Evolutionary conservation across 2,113 vertebrate species (phyloP).

Genomic region (Gopherus flavomarginatus): DNA sequence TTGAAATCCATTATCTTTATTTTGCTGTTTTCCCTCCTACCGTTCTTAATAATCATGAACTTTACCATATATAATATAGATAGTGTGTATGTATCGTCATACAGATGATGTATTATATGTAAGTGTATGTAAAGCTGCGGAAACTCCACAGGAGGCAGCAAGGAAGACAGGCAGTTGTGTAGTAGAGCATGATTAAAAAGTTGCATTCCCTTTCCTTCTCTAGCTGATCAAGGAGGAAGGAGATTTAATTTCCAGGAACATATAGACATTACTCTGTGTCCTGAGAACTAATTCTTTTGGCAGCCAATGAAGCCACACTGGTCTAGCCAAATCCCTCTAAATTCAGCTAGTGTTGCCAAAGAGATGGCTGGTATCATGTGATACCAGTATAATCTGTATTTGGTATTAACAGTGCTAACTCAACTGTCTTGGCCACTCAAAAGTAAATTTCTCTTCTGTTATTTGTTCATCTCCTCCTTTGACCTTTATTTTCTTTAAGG

Average conservation of each 20-base stretch:
- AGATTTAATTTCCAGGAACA: neutral
- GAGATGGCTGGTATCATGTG: neutral
- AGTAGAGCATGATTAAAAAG: neutral
- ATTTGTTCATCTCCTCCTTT: neutral
- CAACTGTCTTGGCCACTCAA: neutral
- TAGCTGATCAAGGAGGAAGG: neutral
- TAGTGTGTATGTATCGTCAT: too few species aligned
- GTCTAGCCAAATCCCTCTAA: neutral
- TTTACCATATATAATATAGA: too few species aligned
- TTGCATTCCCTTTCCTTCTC: neutral
- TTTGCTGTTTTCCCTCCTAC: too few species aligned
- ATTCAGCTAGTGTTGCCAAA: neutral
- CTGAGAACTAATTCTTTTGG: neutral
- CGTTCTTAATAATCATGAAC: too few species aligned
- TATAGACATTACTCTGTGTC: neutral
- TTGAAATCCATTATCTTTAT: too few species aligned
- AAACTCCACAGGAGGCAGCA: too few species aligned
- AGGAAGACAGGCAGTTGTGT: neutral
- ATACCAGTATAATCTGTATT: neutral
- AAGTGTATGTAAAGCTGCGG: too few species aligned
- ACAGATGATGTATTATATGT: too few species aligned
- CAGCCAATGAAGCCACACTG: neutral
- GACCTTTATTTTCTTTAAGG: neutral
- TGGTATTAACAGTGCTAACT: neutral
- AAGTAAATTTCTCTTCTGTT: too few species aligned